Conservation (phyloP, 2,797 vertebrate species). For the Erethizon dorsatum region DNA sequence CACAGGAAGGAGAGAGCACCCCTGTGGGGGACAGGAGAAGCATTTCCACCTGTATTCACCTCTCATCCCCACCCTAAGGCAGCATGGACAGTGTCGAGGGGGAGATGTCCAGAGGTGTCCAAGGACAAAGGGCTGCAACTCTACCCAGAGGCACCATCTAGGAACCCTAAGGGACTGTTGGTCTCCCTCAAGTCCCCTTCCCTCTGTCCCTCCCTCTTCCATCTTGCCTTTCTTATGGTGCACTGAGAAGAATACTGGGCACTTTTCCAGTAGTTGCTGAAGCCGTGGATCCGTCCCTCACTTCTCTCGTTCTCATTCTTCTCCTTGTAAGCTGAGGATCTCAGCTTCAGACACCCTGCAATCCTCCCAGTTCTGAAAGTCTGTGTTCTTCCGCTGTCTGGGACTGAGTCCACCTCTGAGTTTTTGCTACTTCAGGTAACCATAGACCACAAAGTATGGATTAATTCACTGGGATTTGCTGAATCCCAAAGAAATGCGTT, state of each 20-base stretch:
- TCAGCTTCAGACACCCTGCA: background rate
- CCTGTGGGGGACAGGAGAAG: rapidly evolving
- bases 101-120: background rate
- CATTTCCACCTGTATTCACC: background rate
- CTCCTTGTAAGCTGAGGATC: background rate
- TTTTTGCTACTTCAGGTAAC: background rate
- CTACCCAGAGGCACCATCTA: background rate
- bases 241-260: background rate
- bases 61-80: background rate
- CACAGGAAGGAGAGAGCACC: background rate
- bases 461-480: background rate
- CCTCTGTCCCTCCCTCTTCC: background rate
- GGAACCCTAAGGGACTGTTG: background rate
- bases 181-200: background rate
- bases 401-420: background rate
- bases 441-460: background rate
- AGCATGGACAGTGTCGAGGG: background rate
- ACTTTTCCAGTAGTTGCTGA: background rate
- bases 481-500: background rate
- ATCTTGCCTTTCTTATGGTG: background rate
- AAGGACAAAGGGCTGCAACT: background rate
- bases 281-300: background rate
- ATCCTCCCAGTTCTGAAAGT: background rate
- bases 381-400: background rate
- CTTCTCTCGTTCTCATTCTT: background rate